phyloP scores from a whole-genome alignment of 2,888 invertebrate genomes.

The Odontocerum albicorne region DNA sequence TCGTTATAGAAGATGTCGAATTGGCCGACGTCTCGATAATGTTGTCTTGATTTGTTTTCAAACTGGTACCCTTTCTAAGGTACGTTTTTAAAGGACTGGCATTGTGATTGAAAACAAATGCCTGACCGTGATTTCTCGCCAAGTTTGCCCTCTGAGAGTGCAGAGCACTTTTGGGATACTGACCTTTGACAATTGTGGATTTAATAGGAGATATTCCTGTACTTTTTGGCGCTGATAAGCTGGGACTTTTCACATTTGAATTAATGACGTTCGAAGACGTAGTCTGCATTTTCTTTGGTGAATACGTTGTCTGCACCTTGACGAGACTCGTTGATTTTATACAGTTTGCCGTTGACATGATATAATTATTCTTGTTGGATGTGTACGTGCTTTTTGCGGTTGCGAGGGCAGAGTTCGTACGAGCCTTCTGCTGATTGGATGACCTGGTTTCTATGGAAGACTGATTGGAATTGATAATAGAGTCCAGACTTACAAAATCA shows the following conservation, averaged over 20 bases:
- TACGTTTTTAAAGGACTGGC: slow-evolving; percentile 50
- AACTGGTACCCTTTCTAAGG: slow-evolving; percentile 45
- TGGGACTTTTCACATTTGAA: slow-evolving; percentile 49
- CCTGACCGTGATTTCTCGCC: slow-evolving; percentile 44
- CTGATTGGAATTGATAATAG: slow-evolving; percentile 38
- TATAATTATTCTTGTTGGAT: slow-evolving; percentile 52
- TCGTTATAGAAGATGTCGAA: slow-evolving; percentile 28
- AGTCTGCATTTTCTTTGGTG: slow-evolving; percentile 46
- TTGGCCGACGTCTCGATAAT: slow-evolving; percentile 19
- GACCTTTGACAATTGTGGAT: slow-evolving; percentile 14
- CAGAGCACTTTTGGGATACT: slow-evolving; percentile 45
- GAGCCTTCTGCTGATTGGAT: slow-evolving; percentile 14
- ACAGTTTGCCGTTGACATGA: slow-evolving; percentile 53
- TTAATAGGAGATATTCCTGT: slow-evolving; percentile 14
- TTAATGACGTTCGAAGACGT: slow-evolving; percentile 39
- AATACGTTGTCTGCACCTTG: slow-evolving; percentile 43
- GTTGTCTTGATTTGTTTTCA: slow-evolving; percentile 15
- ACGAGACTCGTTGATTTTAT: slow-evolving; percentile 47
- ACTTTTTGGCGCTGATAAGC: slow-evolving; percentile 51
- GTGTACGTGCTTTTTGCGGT: slow-evolving; percentile 52
- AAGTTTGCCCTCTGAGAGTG: slow-evolving; percentile 54
- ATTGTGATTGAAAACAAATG: slow-evolving; percentile 46
- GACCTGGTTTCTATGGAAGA: slow-evolving; percentile 51
- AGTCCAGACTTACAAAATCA: slow-evolving; percentile 32
- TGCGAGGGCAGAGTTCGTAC: slow-evolving; percentile 49